phyloP scores from a whole-genome alignment of 2,797 vertebrate genomes.

The Chiloscyllium punctatum region DNA sequence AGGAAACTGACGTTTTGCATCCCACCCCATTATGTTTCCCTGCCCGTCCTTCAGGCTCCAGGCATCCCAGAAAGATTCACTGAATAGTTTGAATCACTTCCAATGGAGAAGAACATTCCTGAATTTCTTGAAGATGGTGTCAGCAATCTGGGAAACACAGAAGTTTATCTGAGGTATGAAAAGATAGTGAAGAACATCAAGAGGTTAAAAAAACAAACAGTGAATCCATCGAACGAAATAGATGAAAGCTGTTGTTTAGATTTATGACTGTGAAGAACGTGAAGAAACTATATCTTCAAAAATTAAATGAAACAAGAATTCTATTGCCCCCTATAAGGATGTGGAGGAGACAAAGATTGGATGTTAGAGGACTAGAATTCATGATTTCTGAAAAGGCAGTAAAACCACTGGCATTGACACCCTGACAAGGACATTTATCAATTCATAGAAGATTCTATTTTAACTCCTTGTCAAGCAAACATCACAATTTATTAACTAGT shows the following conservation, averaged over 20 bases:
- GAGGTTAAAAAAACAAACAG: background rate
- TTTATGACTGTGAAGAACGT: background rate
- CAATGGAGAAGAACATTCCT: background rate
- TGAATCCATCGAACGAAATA: background rate
- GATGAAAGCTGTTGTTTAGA: background rate
- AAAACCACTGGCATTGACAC: background rate
- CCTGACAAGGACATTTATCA: background rate
- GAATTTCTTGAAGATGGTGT: background rate
- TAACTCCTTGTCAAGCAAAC: background rate
- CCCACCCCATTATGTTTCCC: too few species aligned
- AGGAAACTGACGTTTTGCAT: too few species aligned
- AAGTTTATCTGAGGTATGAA: background rate
- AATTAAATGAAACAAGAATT: background rate
- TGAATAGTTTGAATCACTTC: background rate
- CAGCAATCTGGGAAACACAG: background rate
- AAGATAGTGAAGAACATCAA: background rate
- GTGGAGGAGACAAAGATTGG: background rate
- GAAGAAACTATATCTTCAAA: background rate
- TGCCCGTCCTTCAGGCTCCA: too few species aligned
- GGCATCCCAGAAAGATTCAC: too few species aligned
- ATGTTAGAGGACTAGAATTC: background rate
- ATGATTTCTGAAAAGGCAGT: background rate
- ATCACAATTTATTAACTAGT: background rate
- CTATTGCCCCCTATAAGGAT: background rate
- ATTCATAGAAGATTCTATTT: background rate